Base-by-base conservation (phyloP, 2,888 invertebrate genomes). In the Epinotia brunnichana region DNA sequence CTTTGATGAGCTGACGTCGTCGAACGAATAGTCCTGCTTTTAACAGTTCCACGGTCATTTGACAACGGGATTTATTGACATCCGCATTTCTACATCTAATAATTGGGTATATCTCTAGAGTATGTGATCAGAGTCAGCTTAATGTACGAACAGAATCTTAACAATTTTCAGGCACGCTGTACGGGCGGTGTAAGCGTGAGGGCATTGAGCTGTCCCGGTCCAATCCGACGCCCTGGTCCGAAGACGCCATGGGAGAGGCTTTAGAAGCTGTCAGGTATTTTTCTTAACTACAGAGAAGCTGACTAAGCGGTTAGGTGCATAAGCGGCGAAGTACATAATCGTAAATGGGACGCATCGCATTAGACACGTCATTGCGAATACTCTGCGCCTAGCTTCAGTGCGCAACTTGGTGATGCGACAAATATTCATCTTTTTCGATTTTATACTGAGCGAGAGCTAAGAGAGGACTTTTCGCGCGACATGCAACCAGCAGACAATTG, bases 151-250 rank as follows among this genome's bases (percentile, higher is more conserved):
- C 41, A 41, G 2, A 41, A n/a, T n/a, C 7, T 3, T n/a, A n/a
- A 3, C 17, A 53, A 44, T 56, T 72, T 62, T 2, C 62, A 95
- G 95, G 98, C 19, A 98, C 98, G 13, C 90, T 98, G 19, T 98
- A 98, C 82, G 98, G 98, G 2, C 94, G 97, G 79, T 98, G 98
- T 87, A 97, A 98, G 84, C 94, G 97, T 63, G 98, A 98, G 87
- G 97, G 98, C 62, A 98, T 98, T 79, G 98, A 97, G 87, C 90
- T 98, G 78, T 97, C 97, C 7, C 95, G 97, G 78, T 97, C 97
- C 70, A 97, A 97, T 92, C 97, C 97, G n/a, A 97, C 97, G 59
- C 97, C 97, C 11, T 98, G 98, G 98, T 97, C 97, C n/a, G 97
- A 97, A 85, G 97, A 97, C 84, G 97, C 97, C 39, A 97, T 98